Base-by-base conservation (phyloP, 2,797 vertebrate genomes). In the Labroides dimidiatus region DNA sequence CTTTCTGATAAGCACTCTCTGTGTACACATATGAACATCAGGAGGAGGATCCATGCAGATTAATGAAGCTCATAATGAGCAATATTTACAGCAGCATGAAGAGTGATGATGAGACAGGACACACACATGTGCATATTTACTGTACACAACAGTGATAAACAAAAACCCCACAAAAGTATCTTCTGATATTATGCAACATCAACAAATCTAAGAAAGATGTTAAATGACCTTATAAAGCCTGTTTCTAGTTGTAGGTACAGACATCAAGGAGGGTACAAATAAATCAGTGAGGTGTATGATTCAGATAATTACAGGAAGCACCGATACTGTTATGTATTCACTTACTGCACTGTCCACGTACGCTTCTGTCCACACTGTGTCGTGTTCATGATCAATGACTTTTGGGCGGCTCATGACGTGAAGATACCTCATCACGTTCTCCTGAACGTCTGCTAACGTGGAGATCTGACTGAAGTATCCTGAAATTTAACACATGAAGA, bases 401-500 rank as follows among this genome's bases (percentile, higher is more conserved):
- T 99, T 99, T 4, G 98, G 98, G 36, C 97, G 92, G 79, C 98
- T 99, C 87, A 99, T 96, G 42, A 99, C 98, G 0, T 99, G 98
- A 27, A 99, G 96, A 62, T 99, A 99, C 63, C 97, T 94, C 96
- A 99, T 99, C 61, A 99, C 97, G 0, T 99, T 99, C 88, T 99
- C 97, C 82, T 98, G 98, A 72, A 99, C 98, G 0, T 99, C 97
- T 24, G 97, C 97, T 88, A 99, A 88, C 0, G 98, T 99, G 57
- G 97, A 99, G 78, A 99, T 99, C 92, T 99, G 97, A 80, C 96
- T 97, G 62, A 99, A 99, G 85, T 98, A 99, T 1, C 98, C 98
- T 99, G 91, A 11, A 72, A 69, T 45, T 1, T 71, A 73, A 77
- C 42, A 44, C 33, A 64, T 7, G 66, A 11, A 60, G 15, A 57